These are phyloP conservation scores for Sylvietta virens DNA, from an alignment of 2,113 vertebrate species.

Conservation along the genomic window DNA sequence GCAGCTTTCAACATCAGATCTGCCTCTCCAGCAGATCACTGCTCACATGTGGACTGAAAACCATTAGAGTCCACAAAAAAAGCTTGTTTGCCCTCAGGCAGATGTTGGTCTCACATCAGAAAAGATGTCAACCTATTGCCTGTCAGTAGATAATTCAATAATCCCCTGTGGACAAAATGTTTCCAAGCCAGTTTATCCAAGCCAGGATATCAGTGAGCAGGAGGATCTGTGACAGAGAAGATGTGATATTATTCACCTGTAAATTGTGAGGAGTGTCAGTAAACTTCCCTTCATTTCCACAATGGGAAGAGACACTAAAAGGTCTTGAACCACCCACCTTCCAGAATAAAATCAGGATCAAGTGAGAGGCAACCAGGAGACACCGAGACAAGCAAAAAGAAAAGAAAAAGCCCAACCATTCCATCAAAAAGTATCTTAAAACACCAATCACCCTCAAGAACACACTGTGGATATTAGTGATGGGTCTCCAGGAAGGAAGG, in stretches of 20 bases:
- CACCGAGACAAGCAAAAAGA: neutral
- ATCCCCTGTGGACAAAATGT: neutral
- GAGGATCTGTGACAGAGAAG: neutral
- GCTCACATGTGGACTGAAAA: neutral
- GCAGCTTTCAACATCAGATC: neutral
- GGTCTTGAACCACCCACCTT: neutral
- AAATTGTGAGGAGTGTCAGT: neutral
- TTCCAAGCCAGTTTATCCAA: neutral
- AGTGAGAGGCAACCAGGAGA: neutral
- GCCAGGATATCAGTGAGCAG: neutral
- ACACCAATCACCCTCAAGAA: neutral
- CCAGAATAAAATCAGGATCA: neutral
- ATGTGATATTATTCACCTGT: accelerated
- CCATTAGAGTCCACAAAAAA: neutral
- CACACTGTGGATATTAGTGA: accelerated
- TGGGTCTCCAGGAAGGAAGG: neutral
- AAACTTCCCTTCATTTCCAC: neutral
- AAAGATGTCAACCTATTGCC: neutral
- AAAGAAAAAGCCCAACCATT: neutral
- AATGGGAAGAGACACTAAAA: neutral
- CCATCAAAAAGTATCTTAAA: neutral
- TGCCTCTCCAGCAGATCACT: neutral
- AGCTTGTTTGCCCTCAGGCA: neutral
- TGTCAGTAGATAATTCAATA: neutral
- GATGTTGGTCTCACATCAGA: neutral